These are phyloP conservation scores for Morpho deidamia DNA, from an alignment of 2,888 invertebrate genomes.

Conservation along the genomic window DNA sequence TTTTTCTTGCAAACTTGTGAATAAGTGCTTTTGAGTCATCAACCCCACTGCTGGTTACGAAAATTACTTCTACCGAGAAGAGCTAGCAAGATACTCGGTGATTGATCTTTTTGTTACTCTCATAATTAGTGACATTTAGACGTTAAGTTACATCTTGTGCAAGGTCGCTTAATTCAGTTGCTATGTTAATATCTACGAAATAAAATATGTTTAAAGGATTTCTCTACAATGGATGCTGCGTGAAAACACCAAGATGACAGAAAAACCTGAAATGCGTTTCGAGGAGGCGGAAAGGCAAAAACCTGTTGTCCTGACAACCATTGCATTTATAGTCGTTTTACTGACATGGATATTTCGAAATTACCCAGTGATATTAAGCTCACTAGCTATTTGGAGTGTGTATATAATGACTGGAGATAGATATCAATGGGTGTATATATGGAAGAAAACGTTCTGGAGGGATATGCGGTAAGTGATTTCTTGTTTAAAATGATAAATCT, in stretches of 20 bases:
- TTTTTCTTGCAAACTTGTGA: too few species aligned
- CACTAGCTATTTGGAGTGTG: conserved; percentile 40
- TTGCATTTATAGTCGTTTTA: conserved; percentile 36
- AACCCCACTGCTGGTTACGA: too few species aligned
- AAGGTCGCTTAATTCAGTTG: too few species aligned
- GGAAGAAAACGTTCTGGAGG: conserved; percentile 58
- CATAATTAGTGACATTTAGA: too few species aligned
- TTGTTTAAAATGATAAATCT: too few species aligned
- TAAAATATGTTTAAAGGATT: conserved; percentile 21
- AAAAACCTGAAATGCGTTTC: conserved; percentile 57
- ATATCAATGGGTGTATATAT: conserved; percentile 71
- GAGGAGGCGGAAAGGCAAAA: conserved; percentile 61
- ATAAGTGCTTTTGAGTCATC: too few species aligned
- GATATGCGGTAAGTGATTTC: conserved; percentile 56
- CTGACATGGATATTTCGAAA: conserved; percentile 46
- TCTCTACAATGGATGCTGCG: conserved; percentile 30
- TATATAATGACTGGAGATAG: conserved; percentile 64
- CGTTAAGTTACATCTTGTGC: too few species aligned
- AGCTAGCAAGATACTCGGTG: too few species aligned
- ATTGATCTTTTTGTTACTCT: too few species aligned
- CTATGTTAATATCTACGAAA: too few species aligned
- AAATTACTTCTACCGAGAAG: too few species aligned
- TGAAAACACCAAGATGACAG: conserved; percentile 60
- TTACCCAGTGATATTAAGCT: conserved; percentile 37
- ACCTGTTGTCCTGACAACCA: conserved; percentile 41